Base-by-base conservation (phyloP, 2,797 vertebrate genomes). In the Diplodus sargus region DNA sequence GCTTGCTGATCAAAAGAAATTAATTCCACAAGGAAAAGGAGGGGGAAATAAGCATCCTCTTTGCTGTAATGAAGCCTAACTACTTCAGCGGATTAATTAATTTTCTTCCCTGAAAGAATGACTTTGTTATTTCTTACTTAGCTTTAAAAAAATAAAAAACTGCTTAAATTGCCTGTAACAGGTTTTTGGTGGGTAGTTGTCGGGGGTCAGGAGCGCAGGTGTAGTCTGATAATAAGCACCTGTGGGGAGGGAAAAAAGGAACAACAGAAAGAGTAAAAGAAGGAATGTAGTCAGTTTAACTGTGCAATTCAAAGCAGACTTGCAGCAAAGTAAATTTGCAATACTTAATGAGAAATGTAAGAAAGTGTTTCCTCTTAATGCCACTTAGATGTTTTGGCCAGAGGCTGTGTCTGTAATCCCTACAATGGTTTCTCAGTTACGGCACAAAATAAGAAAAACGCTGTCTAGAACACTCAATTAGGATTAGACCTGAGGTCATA, bases 321-420 rank as follows among this genome's bases (percentile, higher is more conserved):
- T 67, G 43, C 72, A 88, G 86, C 78, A 61, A 85, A 79, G 47
- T 59, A 85, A 82, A 90, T 84, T 71, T 85, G 76, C 70, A 73
- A 86, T 83, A 79, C 80, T 89, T 89, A 88, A 87, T 89, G 79
- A 91, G 74, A 90, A 87, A 85, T 66, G 68, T 84, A 83, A 82
- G 64, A 71, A 87, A 83, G 45, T 79, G 63, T 81, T 87, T 88
- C 85, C 78, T 88, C 74, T 79, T 76, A 70, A 42, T 86, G 82
- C 75, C 70, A 78, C 90, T 90, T 79, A 82, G 75, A 89, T 91
- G 76, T 91, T 93, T 90, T 91, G 87, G 87, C 92, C 74, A 79
- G 51, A 58, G 90, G 92, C 83, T 80, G 47, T 63, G 51, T 87
- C 82, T 87, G 78, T 90, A 93, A 91, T 91, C 89, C 78, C 68